Evolutionary conservation across 2,113 vertebrate species (phyloP), one percentile per base, ranked within the genome.

Genomic region (Ceratotherium simum): DNA sequence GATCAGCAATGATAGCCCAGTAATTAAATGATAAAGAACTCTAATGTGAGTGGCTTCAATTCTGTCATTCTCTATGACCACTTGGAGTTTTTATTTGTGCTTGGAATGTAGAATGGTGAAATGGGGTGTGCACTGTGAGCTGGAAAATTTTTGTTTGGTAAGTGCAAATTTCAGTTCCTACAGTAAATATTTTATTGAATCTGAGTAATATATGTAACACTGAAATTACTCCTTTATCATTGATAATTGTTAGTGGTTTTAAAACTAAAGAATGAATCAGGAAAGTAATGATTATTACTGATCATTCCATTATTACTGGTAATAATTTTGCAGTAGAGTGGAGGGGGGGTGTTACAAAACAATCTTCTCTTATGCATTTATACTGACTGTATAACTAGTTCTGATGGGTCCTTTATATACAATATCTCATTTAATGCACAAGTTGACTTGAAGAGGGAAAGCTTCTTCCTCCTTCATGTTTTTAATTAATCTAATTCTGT

Each of bases 401-500:
- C 21, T 6, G 36, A 13, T 2, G 51, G 16, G 27, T 27, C 1
- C 14, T 76, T 73, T 46, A 42, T 17, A 3, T 4, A 8, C 33
- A 27, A 16, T 3, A 3, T 87, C 80, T 72, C 65, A 58, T 79
- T 42, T 23, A 54, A 79, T 18, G 62, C 20, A 1, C 27, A 23
- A 69, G 36, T 21, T 72, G 72, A 12, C 58, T 46, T 2, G 1
- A 6, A 83, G 29, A 25, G 17, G 36, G 76, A 92, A 5, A 78
- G 67, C 84, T 82, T 62, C 36, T 73, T 75, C 36, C 84, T 70
- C 67, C 31, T 36, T 79, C 79, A 31, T 64, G 16, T 81, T 96
- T 94, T 76, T 62, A 80, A 84, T 88, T 17, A 48, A 87, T 80
- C 70, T 86, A 87, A 51, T 91, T 96, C 21, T 95, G 88, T 51